Evolutionary conservation across 37 sponge, comb jelly and placozoan genomes (phyloP).

Genomic region (Tethya wilhelma): DNA sequence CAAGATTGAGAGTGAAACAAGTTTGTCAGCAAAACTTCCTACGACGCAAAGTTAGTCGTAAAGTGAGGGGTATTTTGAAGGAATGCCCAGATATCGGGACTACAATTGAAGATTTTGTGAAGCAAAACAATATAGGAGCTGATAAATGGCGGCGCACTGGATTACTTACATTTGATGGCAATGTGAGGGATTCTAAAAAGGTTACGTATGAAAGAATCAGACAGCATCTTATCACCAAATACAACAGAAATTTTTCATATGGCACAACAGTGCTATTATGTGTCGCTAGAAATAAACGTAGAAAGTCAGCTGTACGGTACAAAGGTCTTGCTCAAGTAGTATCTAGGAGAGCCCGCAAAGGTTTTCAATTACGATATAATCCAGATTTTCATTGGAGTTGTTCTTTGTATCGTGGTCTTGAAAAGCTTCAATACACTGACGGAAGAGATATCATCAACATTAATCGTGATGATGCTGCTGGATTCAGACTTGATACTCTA

Average conservation of each 20-base stretch:
- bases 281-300: conserved; percentile 46
- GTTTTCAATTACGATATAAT: conserved; percentile 32
- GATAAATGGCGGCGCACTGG: conserved; percentile 58
- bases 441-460: conserved; percentile 37
- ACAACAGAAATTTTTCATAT: conserved; percentile 15
- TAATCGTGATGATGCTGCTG: conserved; percentile 68
- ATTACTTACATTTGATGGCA: conserved; percentile 59
- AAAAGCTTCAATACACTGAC: conserved; percentile 32
- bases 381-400: conserved; percentile 51
- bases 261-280: conserved; percentile 54
- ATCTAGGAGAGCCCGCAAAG: conserved; percentile 30
- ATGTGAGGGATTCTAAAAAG: conserved; percentile 20
- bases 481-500: conserved; percentile 57
- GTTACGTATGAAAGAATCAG: conserved; percentile 44
- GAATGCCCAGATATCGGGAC: conserved; percentile 29
- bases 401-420: not conserved
- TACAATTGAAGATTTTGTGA: conserved; percentile 20
- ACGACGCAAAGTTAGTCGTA: not conserved
- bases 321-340: conserved; percentile 40
- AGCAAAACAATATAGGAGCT: conserved; percentile 25
- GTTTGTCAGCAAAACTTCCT: conserved; percentile 12
- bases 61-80: not conserved
- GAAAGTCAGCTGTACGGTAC: conserved; percentile 33
- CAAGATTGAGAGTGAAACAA: not conserved
- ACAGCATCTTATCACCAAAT: not conserved